Base-by-base conservation (phyloP, 2,113 vertebrate genomes). In the Rhombomys opimus region DNA sequence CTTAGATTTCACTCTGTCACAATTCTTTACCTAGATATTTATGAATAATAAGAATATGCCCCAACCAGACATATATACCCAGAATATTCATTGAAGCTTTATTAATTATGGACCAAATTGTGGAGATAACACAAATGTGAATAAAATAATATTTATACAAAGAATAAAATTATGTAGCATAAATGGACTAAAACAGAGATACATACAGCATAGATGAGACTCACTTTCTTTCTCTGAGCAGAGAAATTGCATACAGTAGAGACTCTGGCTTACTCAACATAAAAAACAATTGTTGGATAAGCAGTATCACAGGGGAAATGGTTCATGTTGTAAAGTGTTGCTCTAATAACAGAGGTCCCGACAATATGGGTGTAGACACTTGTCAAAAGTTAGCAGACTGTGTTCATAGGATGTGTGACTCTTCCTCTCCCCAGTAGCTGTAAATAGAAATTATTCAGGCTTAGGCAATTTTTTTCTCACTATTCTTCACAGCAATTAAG, bases 31-130 rank as follows among this genome's bases (percentile, higher is more conserved):
- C 8, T 73, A 52, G 14, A 57, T 72, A 73, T 68, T 88, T 84
- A 57, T 68, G 20, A 75, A 72, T 2, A 22, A 5, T 32, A 27
- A 88, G 61, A 30, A n/a, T 70, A 77, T 30, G 5, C 25, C 5
- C 3, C 57, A 0, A 2, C 2, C 59, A 67, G 8, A 3, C 0
- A 50, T 38, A 4, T 27, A n/a, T 32, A 22, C 0, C 14, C 14
- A 84, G 52, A 84, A 59, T 35, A 41, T 54, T 70, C 61, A 57
- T 7, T 11, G 23, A 90, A 90, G 46, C 25, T 76, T 73, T 86
- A 18, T 87, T 90, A 41, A n/a, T 70, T 41, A 23, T 61, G 7
- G 4, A 9, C 14, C 18, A 87, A 63, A 90, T 13, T 9, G 8
- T 32, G 38, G 20, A 80, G 32, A 27, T 23, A 54, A 35, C 8